Conservation (phyloP, 2,888 invertebrate genomes). For the Bombylius discolor region DNA sequence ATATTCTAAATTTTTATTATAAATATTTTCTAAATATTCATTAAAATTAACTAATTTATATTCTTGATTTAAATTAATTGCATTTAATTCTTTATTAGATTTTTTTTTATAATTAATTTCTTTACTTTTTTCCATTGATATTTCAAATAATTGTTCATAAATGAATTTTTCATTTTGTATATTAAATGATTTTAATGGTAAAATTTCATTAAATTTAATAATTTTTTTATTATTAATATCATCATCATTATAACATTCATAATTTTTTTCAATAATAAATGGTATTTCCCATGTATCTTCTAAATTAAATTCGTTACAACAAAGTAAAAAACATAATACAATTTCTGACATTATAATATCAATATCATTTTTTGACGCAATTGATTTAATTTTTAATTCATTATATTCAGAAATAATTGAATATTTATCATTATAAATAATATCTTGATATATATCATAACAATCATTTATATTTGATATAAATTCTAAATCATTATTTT, state of each 20-base stretch:
- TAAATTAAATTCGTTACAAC: background rate
- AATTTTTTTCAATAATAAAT: background rate
- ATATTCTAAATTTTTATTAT: background rate
- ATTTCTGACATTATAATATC: background rate
- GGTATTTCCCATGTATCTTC: background rate
- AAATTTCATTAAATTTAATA: background rate
- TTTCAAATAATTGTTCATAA: background rate
- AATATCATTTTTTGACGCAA: background rate
- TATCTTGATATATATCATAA: background rate
- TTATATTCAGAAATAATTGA: background rate
- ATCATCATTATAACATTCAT: background rate
- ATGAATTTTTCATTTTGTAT: background rate
- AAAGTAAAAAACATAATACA: background rate
- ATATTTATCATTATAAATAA: background rate
- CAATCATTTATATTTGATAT: too few relatives aligned
- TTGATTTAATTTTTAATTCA: background rate
- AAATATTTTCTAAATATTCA: background rate
- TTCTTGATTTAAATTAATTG: background rate
- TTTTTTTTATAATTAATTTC: background rate
- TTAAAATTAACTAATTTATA: background rate
- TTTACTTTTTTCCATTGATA: background rate
- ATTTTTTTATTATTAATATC: background rate
- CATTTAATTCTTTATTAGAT: conserved; percentile 1
- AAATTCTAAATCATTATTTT: background rate
- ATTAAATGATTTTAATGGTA: background rate